These are phyloP conservation scores for Electrona antarctica DNA, from an alignment of 2,113 vertebrate species.

Conservation along the genomic window DNA sequence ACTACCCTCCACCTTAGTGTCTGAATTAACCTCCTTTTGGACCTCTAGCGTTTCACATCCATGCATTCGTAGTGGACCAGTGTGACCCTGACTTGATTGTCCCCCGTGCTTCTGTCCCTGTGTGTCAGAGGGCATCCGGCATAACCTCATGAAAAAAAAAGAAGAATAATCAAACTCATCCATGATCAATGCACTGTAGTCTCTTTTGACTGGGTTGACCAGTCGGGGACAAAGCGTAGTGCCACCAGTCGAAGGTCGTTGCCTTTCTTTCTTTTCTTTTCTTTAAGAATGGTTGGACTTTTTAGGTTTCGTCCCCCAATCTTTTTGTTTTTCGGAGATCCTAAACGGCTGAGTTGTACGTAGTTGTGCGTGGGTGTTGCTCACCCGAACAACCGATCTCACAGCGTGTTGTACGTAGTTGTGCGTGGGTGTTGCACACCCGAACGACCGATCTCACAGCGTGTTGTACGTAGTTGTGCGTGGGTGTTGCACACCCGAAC, in stretches of 20 bases:
- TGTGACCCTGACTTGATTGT: slow-evolving; percentile 20
- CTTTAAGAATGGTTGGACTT: slow-evolving; percentile 39
- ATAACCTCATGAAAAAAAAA: slow-evolving; percentile 47
- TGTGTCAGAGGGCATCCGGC: slow-evolving; percentile 51
- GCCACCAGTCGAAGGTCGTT: slow-evolving; percentile 60
- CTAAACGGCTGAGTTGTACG: no score
- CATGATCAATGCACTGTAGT: slow-evolving; percentile 55
- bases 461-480: no score
- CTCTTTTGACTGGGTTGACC: slow-evolving; percentile 61
- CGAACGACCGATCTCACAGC: no score
- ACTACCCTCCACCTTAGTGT: neutral
- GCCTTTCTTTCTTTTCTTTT: slow-evolving; percentile 36
- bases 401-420: no score
- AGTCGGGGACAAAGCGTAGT: slow-evolving; percentile 55
- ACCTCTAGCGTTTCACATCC: slow-evolving; percentile 54
- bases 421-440: no score
- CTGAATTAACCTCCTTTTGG: slow-evolving; percentile 42
- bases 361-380: no score
- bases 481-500: no score
- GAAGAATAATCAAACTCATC: slow-evolving; percentile 27
- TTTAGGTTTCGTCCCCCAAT: slow-evolving; percentile 16
- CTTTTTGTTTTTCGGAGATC: slow-evolving; percentile 1
- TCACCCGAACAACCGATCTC: no score
- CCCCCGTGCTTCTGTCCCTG: slow-evolving; percentile 11
- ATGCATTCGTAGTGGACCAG: slow-evolving; percentile 73